phyloP scores from a whole-genome alignment of 2,888 invertebrate genomes.

The Perdita meconis region DNA sequence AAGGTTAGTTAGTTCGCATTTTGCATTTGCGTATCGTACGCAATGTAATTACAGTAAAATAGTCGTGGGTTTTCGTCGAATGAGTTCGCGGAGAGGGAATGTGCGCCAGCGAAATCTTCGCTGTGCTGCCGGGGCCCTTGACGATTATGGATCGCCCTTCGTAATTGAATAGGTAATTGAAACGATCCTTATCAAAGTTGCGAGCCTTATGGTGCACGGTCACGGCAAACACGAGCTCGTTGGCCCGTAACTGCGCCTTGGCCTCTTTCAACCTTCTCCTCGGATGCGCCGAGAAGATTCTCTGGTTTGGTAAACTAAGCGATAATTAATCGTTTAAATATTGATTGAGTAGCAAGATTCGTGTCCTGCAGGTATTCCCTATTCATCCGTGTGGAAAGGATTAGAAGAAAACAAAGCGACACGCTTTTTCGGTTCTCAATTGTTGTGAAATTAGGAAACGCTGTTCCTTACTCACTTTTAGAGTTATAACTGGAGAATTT shows the following conservation, averaged over 20 bases:
- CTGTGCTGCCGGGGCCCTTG: conserved; percentile 46
- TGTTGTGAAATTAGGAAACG: background rate
- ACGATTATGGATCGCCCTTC: conserved; percentile 65
- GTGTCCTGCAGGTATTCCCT: conserved; percentile 17
- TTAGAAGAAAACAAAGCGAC: background rate
- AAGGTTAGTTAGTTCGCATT: conserved; percentile 49
- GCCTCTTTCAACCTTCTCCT: conserved; percentile 49
- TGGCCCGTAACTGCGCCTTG: conserved; percentile 46
- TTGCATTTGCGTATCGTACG: conserved; percentile 27
- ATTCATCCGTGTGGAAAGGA: background rate
- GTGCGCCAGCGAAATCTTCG: conserved; percentile 42
- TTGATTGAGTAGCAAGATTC: conserved; percentile 52
- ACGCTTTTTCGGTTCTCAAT: conserved; percentile 3
- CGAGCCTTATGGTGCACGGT: conserved; percentile 76
- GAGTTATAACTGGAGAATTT: too few species aligned
- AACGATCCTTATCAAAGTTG: conserved; percentile 77
- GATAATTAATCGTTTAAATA: conserved; percentile 68
- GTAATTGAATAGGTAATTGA: conserved; percentile 81
- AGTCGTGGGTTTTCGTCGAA: background rate
- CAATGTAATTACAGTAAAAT: conserved; percentile 31
- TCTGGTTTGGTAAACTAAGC: conserved; percentile 30
- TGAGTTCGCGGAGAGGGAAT: background rate
- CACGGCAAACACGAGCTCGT: conserved; percentile 77
- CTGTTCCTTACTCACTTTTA: too few species aligned
- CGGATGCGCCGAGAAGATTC: conserved; percentile 51